Percentiles rank a stretch among this genome's conserved stretches.
Evolutionary conservation across 2,888 invertebrate genomes (phyloP).

Genomic region (Ormyrus thymus): DNA sequence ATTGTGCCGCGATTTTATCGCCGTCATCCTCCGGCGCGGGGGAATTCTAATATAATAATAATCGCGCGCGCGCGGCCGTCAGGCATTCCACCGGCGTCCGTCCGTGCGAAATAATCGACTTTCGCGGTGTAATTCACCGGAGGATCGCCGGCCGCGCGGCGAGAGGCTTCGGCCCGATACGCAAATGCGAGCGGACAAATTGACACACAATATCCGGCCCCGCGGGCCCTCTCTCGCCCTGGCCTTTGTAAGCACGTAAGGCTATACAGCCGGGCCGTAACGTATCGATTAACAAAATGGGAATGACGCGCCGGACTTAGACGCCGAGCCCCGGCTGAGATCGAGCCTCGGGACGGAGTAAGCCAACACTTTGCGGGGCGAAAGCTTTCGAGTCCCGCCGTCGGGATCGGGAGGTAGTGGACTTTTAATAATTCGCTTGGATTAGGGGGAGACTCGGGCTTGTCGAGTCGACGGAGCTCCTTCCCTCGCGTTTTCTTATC

Average conservation of each 20-base stretch:
- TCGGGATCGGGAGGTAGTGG: no score
- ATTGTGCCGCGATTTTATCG: not conserved
- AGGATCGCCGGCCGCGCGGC: not conserved
- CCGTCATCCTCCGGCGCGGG: no score
- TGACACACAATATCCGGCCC: constrained; percentile 45
- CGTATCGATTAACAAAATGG: constrained; percentile 60
- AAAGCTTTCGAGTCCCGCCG: no score
- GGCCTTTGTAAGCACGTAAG: not conserved
- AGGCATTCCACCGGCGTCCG: not conserved
- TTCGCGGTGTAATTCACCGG: constrained; percentile 41
- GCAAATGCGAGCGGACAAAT: constrained; percentile 43
- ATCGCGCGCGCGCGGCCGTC: not conserved
- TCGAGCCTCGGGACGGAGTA: no score
- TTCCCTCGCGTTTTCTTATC: no score
- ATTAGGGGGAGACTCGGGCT: no score
- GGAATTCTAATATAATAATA: no score
- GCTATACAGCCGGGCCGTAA: not conserved
- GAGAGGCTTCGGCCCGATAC: no score
- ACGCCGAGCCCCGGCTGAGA: no score
- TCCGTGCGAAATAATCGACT: constrained; percentile 46
- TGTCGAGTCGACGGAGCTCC: no score
- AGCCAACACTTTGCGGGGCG: no score
- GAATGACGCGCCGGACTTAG: constrained; percentile 61
- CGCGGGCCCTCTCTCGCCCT: not conserved
- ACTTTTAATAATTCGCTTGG: no score